Evolutionary conservation across 2,888 invertebrate genomes (phyloP), one percentile per base, ranked within the genome.

Genomic region (Stramonita haemastoma): DNA sequence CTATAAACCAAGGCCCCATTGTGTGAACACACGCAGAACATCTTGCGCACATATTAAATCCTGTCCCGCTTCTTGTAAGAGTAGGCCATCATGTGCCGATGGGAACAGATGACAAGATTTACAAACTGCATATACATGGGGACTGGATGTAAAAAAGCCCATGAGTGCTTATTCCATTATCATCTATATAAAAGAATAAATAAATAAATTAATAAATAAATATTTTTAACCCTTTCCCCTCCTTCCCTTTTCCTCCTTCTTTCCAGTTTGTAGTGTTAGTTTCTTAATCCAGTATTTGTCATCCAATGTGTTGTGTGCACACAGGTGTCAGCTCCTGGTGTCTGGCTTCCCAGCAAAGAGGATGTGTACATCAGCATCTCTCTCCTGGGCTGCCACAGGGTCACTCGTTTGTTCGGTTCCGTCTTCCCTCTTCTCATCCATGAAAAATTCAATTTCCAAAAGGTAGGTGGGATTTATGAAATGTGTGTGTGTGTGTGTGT

Each of bases 261-360:
- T 46, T 8, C 8, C 2, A 8, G 8, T 46, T 46, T 46, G 46
- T 5, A 46, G 46, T 46, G 46, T 46, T 66, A 19, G 26, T 66
- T 26, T 66, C 22, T 66, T 66, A 66, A 19, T 66, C 19, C 5
- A 66, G 26, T 66, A 5, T 6, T 46, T 8, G 8, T 46, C 46
- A 46, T 46, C 2, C 2, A 46, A 46, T 46, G 4, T 46, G 46
- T 46, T 46, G 15, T 89, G 19, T 91, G n/a, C n/a, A 46, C 46
- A 11, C 90, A 96, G 96, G 97, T 98, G 57, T 97, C 97, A 90
- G 98, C 98, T 95, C 98, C 98, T n/a, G 98, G 98, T 66, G 98
- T 98, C 26, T 98, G 98, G 97, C 96, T 98, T 60, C 98, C 98
- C 94, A 97, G 97, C 91, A 97, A 97, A 95, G 98, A 98, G n/a